Percentiles rank a stretch among this genome's conserved stretches.
Conservation (phyloP, 2,113 vertebrate species). For the Stegastes partitus region DNA sequence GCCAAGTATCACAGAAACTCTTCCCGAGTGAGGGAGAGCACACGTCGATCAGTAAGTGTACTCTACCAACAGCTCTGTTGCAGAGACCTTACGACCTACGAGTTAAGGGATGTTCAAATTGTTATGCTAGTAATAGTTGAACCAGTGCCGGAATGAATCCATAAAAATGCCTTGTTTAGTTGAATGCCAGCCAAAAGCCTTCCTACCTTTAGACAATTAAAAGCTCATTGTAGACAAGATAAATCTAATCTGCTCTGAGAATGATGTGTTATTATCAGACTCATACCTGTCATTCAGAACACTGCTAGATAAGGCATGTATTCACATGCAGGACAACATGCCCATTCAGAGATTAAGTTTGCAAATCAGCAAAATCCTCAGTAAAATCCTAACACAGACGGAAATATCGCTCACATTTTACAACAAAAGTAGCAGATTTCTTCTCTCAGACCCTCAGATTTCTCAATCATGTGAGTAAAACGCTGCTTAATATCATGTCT, state of each 20-base stretch:
- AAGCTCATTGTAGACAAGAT: slow-evolving; percentile 11
- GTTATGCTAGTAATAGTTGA: slow-evolving; percentile 11
- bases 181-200: background rate
- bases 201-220: background rate
- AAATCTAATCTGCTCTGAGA: slow-evolving; percentile 44
- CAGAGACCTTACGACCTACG: slow-evolving; percentile 23
- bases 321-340: slow-evolving; percentile 15
- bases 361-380: slow-evolving; percentile 6
- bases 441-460: no score
- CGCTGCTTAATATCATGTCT: no score
- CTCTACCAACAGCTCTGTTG: slow-evolving; percentile 17
- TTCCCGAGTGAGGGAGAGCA: slow-evolving; percentile 35
- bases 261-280: slow-evolving; percentile 18
- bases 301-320: slow-evolving; percentile 2
- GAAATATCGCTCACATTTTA: no score
- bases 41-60: slow-evolving; percentile 31
- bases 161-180: slow-evolving; percentile 4
- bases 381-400: background rate
- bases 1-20: slow-evolving; percentile 69
- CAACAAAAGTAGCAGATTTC: no score
- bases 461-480: no score
- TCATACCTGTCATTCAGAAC: slow-evolving; percentile 53
- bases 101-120: slow-evolving; percentile 23
- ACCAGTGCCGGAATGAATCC: background rate
- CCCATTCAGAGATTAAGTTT: background rate